Evolutionary conservation across 2,888 invertebrate genomes (phyloP).

Genomic region (Spodoptera exigua): DNA sequence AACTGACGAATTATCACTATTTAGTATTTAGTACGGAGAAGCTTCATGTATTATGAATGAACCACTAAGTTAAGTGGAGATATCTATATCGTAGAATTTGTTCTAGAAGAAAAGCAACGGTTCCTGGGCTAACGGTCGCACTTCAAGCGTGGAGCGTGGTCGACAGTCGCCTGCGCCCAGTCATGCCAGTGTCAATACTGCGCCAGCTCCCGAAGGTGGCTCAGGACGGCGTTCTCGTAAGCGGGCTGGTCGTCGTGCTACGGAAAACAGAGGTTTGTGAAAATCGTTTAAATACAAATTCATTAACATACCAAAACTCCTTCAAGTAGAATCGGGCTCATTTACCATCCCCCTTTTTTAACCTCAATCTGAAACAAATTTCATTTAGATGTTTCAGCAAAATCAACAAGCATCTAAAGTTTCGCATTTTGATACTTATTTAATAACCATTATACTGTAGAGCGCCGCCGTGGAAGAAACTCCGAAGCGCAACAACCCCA

Average conservation of each 20-base stretch:
- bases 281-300: too few species aligned
- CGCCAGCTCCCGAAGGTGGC: conserved; percentile 50
- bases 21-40: too few species aligned
- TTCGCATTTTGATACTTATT: background rate
- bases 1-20: too few species aligned
- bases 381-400: too few species aligned
- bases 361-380: too few species aligned
- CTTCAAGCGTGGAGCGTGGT: conserved; percentile 75
- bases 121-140: conserved; percentile 72
- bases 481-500: conserved; percentile 54
- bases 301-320: too few species aligned
- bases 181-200: conserved; percentile 47
- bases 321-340: too few species aligned
- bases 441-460: conserved; percentile 2
- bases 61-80: too few species aligned
- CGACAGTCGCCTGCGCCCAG: conserved; percentile 72
- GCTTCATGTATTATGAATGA: too few species aligned
- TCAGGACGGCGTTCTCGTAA: conserved; percentile 61
- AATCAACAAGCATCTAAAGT: too few species aligned
- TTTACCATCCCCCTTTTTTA: too few species aligned
- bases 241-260: conserved; percentile 55
- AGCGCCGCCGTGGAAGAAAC: conserved; percentile 60
- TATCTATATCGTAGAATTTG: conserved; percentile 19
- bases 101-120: conserved; percentile 75
- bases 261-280: conserved; percentile 34